Evolutionary conservation across 2,797 vertebrate genomes (phyloP), one percentile per base, ranked within the genome.

Genomic region (Myotis findleyi): DNA sequence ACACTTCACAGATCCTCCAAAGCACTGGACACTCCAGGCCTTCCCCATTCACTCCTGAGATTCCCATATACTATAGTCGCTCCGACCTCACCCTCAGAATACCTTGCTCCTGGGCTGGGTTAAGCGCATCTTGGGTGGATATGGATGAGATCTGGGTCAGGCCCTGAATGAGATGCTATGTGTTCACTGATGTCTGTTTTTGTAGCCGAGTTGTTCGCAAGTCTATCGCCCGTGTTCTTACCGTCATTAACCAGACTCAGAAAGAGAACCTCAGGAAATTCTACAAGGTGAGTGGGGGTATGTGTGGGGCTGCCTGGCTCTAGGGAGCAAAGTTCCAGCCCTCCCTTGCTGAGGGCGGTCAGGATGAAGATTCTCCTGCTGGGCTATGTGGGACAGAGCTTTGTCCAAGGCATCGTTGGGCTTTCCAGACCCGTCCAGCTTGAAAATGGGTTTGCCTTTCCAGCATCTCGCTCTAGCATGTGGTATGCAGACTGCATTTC

Each of bases 231-330:
- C 0, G 1, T 11, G 55, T 4, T 14, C 59, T 62, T 30, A 30
- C 59, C 12, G 14, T 30, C 59, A 30, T 62, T 62, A 62, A 30
- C 59, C 59, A 62, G 25, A 62, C 59, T 62, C 59, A 62, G 59
- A 62, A 62, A 62, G 59, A 62, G 59, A 30, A 30, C 13, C 59
- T 62, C 59, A 62, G 59, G 59, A 30, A 62, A 30, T 62, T 30
- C 59, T 62, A 30, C 27, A 30, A 62, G 59, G 99, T 99, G 92
- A 98, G 98, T 89, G 0, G 18, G 7, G 9, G 57, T 30, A 2
- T 3, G 0, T 7, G 18, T 7, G 17, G 41, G 4, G 4, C 5
- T 57, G 41, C 47, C 57, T 44, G 71, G 33, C 71, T 69, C 20
- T 41, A 20, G 62, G n/a, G 51, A 79, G 6, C 68, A 49, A 49